phyloP scores from a whole-genome alignment of 2,113 vertebrate genomes.

The Rhea pennata region DNA sequence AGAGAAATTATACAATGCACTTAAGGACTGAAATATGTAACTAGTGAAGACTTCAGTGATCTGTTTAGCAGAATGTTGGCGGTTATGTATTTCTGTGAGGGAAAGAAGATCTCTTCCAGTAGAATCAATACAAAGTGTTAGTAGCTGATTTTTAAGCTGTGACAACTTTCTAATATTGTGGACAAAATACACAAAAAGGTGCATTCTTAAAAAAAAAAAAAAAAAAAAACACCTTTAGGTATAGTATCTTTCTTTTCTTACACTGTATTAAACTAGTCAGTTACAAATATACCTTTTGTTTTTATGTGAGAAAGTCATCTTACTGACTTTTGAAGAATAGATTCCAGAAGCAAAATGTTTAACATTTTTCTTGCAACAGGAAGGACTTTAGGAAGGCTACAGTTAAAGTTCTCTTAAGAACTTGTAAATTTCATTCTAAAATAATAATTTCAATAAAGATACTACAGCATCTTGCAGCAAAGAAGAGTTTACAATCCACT shows the following conservation, averaged over 20 bases:
- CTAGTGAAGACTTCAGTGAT: conserved; percentile 3
- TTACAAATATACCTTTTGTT: background rate
- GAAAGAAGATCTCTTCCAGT: background rate
- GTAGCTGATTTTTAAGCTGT: conserved; percentile 13
- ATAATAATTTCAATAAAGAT: background rate
- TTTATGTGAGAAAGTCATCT: background rate
- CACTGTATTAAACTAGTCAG: background rate
- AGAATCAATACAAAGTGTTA: background rate
- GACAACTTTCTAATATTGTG: background rate
- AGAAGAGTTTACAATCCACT: background rate
- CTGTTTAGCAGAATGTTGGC: background rate
- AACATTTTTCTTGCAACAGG: background rate
- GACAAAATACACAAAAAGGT: background rate
- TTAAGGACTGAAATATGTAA: conserved; percentile 15
- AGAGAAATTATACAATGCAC: background rate
- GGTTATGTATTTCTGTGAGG: background rate
- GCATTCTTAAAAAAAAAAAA: background rate
- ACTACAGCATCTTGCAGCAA: background rate
- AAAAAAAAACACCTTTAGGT: background rate
- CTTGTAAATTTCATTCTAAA: background rate
- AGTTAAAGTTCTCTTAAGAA: background rate
- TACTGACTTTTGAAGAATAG: background rate
- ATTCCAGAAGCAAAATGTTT: background rate
- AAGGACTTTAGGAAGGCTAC: background rate
- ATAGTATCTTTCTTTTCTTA: background rate